Base-by-base conservation (phyloP, 1,140 invertebrate genomes). In the Lepidotrigona ventralis region DNA sequence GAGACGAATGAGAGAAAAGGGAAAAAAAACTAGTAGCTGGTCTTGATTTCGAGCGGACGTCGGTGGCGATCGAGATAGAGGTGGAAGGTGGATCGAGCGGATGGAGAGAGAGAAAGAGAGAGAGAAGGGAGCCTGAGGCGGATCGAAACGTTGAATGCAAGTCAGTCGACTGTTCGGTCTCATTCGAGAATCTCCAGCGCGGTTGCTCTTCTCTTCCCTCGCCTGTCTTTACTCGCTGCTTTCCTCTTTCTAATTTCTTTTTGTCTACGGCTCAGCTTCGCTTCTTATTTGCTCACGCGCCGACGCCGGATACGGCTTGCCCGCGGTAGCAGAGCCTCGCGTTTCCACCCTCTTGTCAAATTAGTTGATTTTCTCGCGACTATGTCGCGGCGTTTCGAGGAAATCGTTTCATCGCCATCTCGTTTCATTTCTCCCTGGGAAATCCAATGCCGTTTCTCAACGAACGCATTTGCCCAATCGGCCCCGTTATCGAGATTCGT, bases 41-140 rank as follows among this genome's bases (percentile, higher is more conserved):
- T 88, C 83, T 85, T 85, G 87, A 88, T 88, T 88, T 88, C 87
- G 79, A 75, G 79, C 73, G 64, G 86, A 66, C 76, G 71, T 58
- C 54, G 72, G 63, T 64, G 17, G 64, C 29, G 78, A 76, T 75
- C 66, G 66, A 46, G 86, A 60, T 66, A 23, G 23, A 26, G 81
- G 81, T 60, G 60, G 60, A 64, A 15, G 8, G 11, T 23, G 29
- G n/a, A 11, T n/a, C 33, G n/a, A 53, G n/a, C 53, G 56, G 63
- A 68, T 58, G 76, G 54, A 53, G 29, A 71, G 11, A 33, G 6
- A 9, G 79, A 86, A 1, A 33, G 29, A 39, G 33, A 19, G 21
- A 15, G 39, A 46, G 58, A 63, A 60, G 63, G 66, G 8, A 70
- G 71, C 86, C 76, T 15, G 66, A 56, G 66, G 86, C 79, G 66